phyloP scores from a whole-genome alignment of 2,113 vertebrate genomes.

The Hemibagrus wyckioides region DNA sequence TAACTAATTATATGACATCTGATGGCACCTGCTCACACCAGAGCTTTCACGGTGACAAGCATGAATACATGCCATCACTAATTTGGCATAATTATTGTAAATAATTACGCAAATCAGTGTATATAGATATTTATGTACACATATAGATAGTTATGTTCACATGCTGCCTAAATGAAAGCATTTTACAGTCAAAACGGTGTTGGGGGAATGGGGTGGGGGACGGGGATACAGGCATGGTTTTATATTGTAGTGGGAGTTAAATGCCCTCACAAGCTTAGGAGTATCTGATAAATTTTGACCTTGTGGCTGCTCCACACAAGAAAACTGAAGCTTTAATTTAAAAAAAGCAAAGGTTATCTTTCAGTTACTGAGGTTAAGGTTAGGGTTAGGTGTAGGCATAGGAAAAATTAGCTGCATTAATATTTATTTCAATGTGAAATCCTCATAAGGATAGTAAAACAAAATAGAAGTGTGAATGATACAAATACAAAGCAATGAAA shows the following conservation, averaged over 20 bases:
- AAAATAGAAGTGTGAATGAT: background rate
- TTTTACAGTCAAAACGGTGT: too few species aligned
- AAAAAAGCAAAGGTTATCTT: background rate
- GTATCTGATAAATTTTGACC: background rate
- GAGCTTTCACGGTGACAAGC: background rate
- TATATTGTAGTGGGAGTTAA: background rate
- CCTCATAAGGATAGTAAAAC: background rate
- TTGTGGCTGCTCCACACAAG: background rate
- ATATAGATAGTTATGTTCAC: too few species aligned
- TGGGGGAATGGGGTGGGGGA: too few species aligned
- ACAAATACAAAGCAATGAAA: background rate
- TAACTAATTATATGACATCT: background rate
- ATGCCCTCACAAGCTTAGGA: background rate
- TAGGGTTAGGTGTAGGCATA: background rate
- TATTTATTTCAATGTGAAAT: background rate
- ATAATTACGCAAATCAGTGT: background rate
- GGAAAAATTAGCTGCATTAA: background rate
- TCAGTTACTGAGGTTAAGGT: background rate
- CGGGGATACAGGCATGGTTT: background rate
- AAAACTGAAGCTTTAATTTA: background rate
- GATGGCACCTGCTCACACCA: background rate
- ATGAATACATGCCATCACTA: background rate
- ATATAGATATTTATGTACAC: too few species aligned
- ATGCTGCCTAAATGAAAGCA: too few species aligned
- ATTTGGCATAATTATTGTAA: background rate